Evolutionary conservation across 2,113 vertebrate genomes (phyloP), one percentile per base, ranked within the genome.

Genomic region (Calyptommatus sinebrachiatus): DNA sequence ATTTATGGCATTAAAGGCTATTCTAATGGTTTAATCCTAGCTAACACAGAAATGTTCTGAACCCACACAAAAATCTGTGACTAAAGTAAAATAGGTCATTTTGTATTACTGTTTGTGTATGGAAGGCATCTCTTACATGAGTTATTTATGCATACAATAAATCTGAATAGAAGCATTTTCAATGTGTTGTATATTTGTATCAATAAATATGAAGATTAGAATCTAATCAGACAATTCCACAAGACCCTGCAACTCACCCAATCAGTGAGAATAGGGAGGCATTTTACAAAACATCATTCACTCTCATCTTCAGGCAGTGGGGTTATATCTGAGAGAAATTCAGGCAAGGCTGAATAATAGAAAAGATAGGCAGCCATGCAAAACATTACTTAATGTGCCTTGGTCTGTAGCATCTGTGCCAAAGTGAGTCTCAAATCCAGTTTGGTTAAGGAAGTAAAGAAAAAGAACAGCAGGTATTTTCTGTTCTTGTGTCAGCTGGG

Each of bases 351-450:
- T 31, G 76, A 60, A 78, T 73, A n/a, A 31, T 41, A 73, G 70
- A 83, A 10, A 5, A 20, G 73, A 35, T 21, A 14, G 1, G 16
- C 69, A 79, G 57, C 68, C n/a, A 7, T 7, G 12, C 21, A 35
- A 76, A 20, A 31, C 14, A 7, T 0, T 0, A 63, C 50, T 75
- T 22, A 66, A 41, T 5, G 31, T 53, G 29, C 66, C 71, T 0
- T 1, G 7, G 21, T 62, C 63, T 12, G 0, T 50, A 79, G 60
- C 2, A 9, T 60, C 65, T 82, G 45, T 62, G 75, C 65, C 66
- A 72, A 68, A 69, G 48, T 12, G 0, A 0, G 53, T 45, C 20
- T n/a, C 53, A 57, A n/a, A 48, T 10, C 1, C 0, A 29, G 57
- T 80, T 65, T 62, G 57, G 16, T 14, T 66, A 0, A 80, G 61